Evolutionary conservation across 1,140 invertebrate species (phyloP), one percentile per base, ranked within the genome.

Genomic region (Babylonia areolata): DNA sequence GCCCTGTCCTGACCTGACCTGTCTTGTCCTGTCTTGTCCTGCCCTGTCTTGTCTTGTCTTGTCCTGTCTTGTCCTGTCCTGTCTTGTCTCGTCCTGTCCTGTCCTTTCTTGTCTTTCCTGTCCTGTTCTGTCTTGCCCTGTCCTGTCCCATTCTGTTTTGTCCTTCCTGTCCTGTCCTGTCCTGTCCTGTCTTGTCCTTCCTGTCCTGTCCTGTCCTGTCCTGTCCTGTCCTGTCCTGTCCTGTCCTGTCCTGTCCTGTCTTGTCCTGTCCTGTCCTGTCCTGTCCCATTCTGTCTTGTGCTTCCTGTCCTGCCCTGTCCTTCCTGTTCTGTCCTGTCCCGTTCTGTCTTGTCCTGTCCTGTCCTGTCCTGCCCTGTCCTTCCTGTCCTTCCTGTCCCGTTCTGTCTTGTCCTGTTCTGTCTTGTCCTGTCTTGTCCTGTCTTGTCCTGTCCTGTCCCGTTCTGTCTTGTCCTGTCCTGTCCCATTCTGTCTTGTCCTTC

Each of bases 361-460:
- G 46, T 51, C 46, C 46, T 1, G 75, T 77, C 73, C 73, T 77
- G 39, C 23, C 73, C 73, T 77, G 73, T 77, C n/a, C 73, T 37
- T 3, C 23, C n/a, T n/a, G n/a, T 6, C 73, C 35, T 12, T 40
- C 73, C 73, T 33, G 33, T 77, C 33, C 39, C 35, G 73, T 35
- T 31, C 73, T 20, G 73, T 77, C n/a, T 12, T 77, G 33, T n/a
- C 71, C n/a, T n/a, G n/a, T n/a, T 31, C 75, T 78, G 35, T 31
- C 75, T 33, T 78, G 75, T 9, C 5, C 75, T 78, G 23, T 37
- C 28, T 31, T 6, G 23, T 9, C 6, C 20, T 78, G 75, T 28
- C 75, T 33, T 78, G 75, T 78, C 39, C 75, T 69, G 64, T 69
- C 64, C 64, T 69, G 3, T 78, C 35, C 39, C 12, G 75, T 40